Percentiles rank a stretch among this genome's conserved stretches.
Conservation (phyloP, 2,113 vertebrate genomes). For the Stictonetta naevosa region DNA sequence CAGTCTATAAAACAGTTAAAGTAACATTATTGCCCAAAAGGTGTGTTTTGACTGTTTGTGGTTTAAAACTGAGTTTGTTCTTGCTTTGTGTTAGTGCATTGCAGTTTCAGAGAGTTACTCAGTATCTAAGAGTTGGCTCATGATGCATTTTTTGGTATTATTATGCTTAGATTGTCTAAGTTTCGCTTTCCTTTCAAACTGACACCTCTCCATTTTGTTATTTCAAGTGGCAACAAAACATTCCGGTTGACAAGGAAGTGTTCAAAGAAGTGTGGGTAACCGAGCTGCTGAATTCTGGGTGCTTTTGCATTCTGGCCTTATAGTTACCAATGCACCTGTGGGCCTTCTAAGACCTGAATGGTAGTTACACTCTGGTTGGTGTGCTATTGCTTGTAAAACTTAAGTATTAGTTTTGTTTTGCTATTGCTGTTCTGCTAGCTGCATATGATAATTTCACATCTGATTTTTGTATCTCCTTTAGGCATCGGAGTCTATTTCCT, state of each 20-base stretch:
- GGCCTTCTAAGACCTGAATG: neutral
- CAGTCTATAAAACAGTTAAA: neutral
- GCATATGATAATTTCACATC: neutral
- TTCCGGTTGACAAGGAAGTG: neutral
- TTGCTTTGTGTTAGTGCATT: neutral
- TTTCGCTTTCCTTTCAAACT: neutral
- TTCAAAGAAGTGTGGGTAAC: neutral
- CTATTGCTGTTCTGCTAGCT: neutral
- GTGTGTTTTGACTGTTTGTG: neutral
- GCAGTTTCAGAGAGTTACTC: neutral
- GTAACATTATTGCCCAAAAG: neutral
- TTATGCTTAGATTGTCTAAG: neutral
- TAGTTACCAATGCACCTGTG: neutral
- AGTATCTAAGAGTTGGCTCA: neutral
- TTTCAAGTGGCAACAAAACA: neutral
- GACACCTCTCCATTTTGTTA: neutral
- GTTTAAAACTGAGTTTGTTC: neutral
- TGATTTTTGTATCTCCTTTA: neutral
- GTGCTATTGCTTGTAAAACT: neutral
- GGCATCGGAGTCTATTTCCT: neutral
- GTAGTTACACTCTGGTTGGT: neutral
- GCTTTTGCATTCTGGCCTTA: neutral
- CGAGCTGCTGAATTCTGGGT: neutral
- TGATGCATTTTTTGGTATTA: neutral
- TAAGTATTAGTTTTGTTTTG: neutral